Conservation (phyloP, 2,888 invertebrate genomes). For the Xestia ashworthii region DNA sequence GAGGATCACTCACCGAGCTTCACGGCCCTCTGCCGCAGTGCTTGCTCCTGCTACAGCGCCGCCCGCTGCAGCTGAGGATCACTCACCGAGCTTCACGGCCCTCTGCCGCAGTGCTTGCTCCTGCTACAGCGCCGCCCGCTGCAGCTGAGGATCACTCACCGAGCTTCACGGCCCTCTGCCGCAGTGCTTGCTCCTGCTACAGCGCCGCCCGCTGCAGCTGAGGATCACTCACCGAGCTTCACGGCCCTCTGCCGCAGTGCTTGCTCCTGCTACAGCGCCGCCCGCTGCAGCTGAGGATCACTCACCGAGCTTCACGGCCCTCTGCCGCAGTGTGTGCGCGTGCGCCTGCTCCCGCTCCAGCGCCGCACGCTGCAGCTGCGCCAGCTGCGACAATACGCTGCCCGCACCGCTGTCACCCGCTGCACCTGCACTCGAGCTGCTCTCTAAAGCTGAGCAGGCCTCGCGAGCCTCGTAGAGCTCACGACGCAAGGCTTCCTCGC, state of each 20-base stretch:
- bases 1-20: not conserved
- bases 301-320: slow-evolving; percentile 7
- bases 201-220: not conserved
- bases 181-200: not conserved
- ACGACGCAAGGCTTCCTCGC: slow-evolving; percentile 80
- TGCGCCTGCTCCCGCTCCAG: too few relatives aligned
- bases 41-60: not conserved
- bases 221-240: not conserved
- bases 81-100: slow-evolving; percentile 7
- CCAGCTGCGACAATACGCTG: slow-evolving; percentile 78
- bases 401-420: slow-evolving; percentile 38
- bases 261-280: not conserved
- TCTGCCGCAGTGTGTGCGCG: not conserved
- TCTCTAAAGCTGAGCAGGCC: slow-evolving; percentile 68
- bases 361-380: slow-evolving; percentile 80
- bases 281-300: slow-evolving; percentile 6
- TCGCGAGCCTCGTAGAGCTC: slow-evolving; percentile 79
- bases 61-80: slow-evolving; percentile 4
- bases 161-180: not conserved
- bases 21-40: slow-evolving; percentile 1
- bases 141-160: slow-evolving; percentile 5
- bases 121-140: not conserved
- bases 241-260: slow-evolving; percentile 1
- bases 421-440: slow-evolving; percentile 25
- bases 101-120: not conserved